Evolutionary conservation across 1,140 invertebrate species (phyloP).

Genomic region (Pteromalus puparum): DNA sequence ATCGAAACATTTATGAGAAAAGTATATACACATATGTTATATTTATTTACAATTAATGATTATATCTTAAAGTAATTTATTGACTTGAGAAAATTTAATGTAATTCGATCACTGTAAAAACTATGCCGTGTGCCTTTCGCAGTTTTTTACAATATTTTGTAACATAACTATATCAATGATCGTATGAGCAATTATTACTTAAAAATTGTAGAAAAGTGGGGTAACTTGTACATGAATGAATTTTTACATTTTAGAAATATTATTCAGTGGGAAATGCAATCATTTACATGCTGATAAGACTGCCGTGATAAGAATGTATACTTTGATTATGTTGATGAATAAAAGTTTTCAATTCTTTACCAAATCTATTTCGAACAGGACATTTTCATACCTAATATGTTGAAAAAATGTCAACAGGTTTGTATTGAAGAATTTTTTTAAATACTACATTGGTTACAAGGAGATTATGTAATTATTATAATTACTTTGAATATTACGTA

Average conservation of each 20-base stretch:
- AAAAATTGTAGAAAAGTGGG: no score
- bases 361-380: no score
- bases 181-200: no score
- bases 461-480: no score
- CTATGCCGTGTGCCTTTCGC: neutral
- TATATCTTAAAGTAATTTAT: neutral
- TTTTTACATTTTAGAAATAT: neutral
- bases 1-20: no score
- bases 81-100: neutral
- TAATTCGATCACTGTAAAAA: neutral
- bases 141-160: neutral
- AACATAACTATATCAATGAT: no score
- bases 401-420: neutral
- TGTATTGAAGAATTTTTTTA: neutral
- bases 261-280: no score
- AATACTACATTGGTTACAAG: no score
- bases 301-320: slow-evolving; percentile 26
- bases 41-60: no score
- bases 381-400: neutral
- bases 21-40: no score
- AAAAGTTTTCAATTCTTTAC: slow-evolving; percentile 34
- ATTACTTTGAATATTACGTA: no score
- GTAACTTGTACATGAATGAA: neutral
- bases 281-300: neutral
- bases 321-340: slow-evolving; percentile 25